These are phyloP conservation scores for Scyliorhinus canicula DNA, from an alignment of 2,797 vertebrate genomes.

Conservation along the genomic window DNA sequence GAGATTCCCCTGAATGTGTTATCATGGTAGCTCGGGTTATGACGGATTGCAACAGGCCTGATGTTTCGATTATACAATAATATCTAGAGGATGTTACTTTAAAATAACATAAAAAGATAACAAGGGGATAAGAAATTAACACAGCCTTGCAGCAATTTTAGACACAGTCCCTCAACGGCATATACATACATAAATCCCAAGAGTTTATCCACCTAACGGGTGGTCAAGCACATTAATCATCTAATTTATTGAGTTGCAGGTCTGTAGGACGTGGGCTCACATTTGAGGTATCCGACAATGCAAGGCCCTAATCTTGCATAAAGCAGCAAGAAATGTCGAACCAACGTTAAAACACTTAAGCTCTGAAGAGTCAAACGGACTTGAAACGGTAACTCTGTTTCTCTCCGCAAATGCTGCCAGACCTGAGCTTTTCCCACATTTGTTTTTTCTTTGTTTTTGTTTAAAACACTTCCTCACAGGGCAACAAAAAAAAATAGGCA, in stretches of 20 bases:
- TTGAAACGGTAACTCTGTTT: too few relatives aligned
- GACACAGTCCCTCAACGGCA: neutral
- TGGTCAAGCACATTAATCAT: neutral
- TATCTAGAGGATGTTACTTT: neutral
- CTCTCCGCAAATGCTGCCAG: too few relatives aligned
- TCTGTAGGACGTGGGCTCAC: neutral
- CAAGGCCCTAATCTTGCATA: neutral
- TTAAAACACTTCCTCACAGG: neutral
- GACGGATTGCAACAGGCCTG: constrained; percentile 28
- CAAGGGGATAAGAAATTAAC: neutral
- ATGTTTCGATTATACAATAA: neutral
- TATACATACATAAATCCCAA: neutral
- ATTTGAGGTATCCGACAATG: neutral
- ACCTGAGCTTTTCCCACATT: too few relatives aligned
- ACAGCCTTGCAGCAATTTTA: neutral
- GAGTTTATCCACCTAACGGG: neutral
- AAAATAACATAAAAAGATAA: neutral
- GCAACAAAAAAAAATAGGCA: neutral
- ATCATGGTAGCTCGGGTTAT: constrained; percentile 26
- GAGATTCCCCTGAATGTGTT: constrained; percentile 19
- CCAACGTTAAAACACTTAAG: neutral
- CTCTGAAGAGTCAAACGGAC: too few relatives aligned
- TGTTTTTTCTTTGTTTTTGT: too few relatives aligned
- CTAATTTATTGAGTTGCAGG: neutral
- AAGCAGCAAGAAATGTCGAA: neutral